phyloP scores from a whole-genome alignment of 2,888 invertebrate species.

The Lycophotia porphyrea region DNA sequence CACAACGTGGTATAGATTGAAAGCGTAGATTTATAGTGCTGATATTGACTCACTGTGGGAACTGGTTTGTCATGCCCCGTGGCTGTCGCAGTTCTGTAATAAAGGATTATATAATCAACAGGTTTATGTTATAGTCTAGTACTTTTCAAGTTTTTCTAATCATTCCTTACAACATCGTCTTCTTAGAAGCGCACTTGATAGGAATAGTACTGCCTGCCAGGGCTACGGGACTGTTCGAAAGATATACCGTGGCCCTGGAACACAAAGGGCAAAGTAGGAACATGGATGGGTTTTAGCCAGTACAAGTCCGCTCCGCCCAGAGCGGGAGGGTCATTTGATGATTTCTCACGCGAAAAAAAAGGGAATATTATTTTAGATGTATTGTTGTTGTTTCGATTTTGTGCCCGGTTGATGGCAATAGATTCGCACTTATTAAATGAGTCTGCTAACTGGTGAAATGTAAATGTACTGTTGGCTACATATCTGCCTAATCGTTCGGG shows the following conservation, averaged over 20 bases:
- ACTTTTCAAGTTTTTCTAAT: slow-evolving; percentile 31
- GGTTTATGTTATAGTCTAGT: slow-evolving; percentile 34
- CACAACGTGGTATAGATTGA: slow-evolving; percentile 14
- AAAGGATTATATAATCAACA: slow-evolving; percentile 59
- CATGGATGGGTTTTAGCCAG: too few relatives aligned
- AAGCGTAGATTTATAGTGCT: slow-evolving; percentile 49
- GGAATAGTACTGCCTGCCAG: too few relatives aligned
- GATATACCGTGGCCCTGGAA: too few relatives aligned
- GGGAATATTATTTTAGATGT: background rate
- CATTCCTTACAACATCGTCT: background rate
- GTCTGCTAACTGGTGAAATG: background rate
- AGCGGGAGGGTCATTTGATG: too few relatives aligned
- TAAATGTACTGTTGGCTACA: background rate
- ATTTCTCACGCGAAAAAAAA: too few relatives aligned
- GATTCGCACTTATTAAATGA: background rate
- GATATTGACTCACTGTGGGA: slow-evolving; percentile 64
- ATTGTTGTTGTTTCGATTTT: background rate
- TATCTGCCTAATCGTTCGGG: background rate
- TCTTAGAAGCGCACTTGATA: slow-evolving; percentile 10
- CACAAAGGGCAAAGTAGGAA: too few relatives aligned
- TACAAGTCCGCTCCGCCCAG: too few relatives aligned
- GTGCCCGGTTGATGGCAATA: background rate
- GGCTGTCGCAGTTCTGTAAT: slow-evolving; percentile 47
- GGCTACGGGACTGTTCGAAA: too few relatives aligned
- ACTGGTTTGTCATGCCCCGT: slow-evolving; percentile 60